Conservation (phyloP, 2,888 invertebrate species). For the Schizotus pectinicornis region DNA sequence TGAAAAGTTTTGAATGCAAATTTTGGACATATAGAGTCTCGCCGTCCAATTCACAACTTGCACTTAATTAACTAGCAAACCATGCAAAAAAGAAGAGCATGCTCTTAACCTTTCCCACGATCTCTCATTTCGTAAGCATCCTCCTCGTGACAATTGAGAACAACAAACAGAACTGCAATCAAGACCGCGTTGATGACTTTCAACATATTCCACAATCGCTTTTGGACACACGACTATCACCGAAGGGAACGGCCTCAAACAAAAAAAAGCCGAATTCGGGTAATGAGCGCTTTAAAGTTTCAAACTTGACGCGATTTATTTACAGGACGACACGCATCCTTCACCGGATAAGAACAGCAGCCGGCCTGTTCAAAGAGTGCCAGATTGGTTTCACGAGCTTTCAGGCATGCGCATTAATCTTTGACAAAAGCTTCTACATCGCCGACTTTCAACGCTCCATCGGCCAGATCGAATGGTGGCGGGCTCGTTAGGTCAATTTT, state of each 20-base stretch:
- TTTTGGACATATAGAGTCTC: not conserved
- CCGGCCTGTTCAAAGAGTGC: constrained; percentile 12
- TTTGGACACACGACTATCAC: constrained; percentile 1
- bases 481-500: constrained; percentile 3
- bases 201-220: constrained; percentile 20
- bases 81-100: constrained; percentile 20
- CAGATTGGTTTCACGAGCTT: constrained; percentile 24
- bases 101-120: constrained; percentile 36
- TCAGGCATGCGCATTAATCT: constrained; percentile 33
- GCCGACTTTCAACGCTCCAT: not conserved
- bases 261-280: not conserved
- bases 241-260: not conserved
- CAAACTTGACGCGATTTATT: constrained; percentile 27
- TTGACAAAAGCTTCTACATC: constrained; percentile 10
- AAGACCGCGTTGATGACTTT: constrained; percentile 24
- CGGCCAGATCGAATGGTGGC: constrained; percentile 6
- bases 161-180: constrained; percentile 28
- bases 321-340: constrained; percentile 30
- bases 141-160: constrained; percentile 24
- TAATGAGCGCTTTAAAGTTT: constrained; percentile 8
- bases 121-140: constrained; percentile 36
- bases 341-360: constrained; percentile 26
- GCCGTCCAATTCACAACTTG: not conserved
- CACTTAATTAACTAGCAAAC: not conserved
- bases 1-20: not conserved